Evolutionary conservation across 1,140 invertebrate genomes (phyloP), one percentile per base, ranked within the genome.

Genomic region (Steinernema feltiae): DNA sequence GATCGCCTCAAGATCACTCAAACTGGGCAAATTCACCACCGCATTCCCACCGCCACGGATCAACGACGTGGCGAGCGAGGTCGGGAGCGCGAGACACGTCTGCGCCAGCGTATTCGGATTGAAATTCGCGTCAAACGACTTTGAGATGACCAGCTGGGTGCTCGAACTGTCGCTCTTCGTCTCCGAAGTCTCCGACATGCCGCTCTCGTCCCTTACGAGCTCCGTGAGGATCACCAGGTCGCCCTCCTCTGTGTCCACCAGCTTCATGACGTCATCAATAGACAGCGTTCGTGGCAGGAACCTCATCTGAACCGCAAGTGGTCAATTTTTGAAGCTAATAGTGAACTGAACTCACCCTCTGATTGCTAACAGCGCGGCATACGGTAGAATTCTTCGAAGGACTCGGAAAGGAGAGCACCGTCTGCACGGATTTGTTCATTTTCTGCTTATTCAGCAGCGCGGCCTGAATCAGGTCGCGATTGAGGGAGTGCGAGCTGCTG

Each of bases 201-300:
- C 73, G 30, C 71, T 76, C 70, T 81, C 80, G 7, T 81, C 80
- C 69, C 81, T 70, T 7, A 79, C n/a, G 24, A 80, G 30, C 30
- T 81, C 81, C 1, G 69, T 73, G 27, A 83, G 53, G 17, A 82
- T 63, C n/a, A 82, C 27, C 32, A 82, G 82, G 69, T 82, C 81
- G 27, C 81, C 81, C 31, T 82, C 81, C 74, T 83, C 81, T 3
- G 82, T 84, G 46, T 82, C 81, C 18, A 82, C 81, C n/a, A 82
- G 46, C 72, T 80, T 74, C 82, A 83, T 83, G 18, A 82, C 82
- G 27, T 82, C 81, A 48, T 82, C 81, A 29, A 82, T 83, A 7
- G 81, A 82, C 12, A 83, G 53, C 17, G 81, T 73, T 41, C 80
- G 72, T 17, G 81, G 82, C 31, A 78, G 17, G 46, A 79, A 71